These are phyloP conservation scores for Columbina picui DNA, from an alignment of 2,113 vertebrate genomes.

Conservation along the genomic window DNA sequence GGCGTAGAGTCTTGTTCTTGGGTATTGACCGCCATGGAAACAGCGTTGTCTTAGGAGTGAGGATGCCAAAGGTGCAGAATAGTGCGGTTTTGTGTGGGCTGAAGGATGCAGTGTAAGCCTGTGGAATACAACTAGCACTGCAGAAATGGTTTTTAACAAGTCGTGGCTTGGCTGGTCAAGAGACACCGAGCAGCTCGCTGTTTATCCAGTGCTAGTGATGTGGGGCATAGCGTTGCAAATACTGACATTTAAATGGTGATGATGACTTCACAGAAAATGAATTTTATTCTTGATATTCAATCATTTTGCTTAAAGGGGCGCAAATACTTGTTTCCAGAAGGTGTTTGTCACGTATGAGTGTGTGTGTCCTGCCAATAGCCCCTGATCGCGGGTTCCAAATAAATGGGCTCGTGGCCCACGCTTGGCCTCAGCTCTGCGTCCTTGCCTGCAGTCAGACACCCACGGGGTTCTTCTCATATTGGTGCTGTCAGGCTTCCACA, in stretches of 20 bases:
- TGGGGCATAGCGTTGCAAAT: fast-evolving
- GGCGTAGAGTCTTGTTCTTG: background rate
- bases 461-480: fast-evolving
- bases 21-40: background rate
- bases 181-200: background rate
- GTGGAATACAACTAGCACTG: background rate
- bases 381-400: background rate
- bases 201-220: fast-evolving
- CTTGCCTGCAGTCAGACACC: background rate
- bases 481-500: background rate
- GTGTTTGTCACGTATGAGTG: background rate
- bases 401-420: background rate
- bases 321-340: background rate
- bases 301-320: background rate
- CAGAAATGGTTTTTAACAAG: background rate
- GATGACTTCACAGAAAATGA: background rate
- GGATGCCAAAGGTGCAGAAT: background rate
- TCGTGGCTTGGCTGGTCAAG: background rate
- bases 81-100: background rate
- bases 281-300: background rate
- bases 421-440: background rate
- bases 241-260: fast-evolving
- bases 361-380: no score
- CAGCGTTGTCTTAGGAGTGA: background rate
- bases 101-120: background rate